phyloP scores from a whole-genome alignment of 1,140 invertebrate genomes.

The Latrodectus geometricus region DNA sequence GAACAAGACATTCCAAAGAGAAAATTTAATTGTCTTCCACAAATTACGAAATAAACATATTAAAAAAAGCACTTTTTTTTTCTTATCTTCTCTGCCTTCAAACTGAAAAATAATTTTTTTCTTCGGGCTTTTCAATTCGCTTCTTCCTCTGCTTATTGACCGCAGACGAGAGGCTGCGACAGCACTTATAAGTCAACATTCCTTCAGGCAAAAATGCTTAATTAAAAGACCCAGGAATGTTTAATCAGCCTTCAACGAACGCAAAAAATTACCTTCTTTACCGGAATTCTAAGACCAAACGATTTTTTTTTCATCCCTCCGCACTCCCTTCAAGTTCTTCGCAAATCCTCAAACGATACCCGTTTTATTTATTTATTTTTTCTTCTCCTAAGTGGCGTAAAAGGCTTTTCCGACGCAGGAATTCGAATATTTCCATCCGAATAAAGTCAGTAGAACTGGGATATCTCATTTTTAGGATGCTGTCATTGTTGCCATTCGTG shows the following conservation, averaged over 20 bases:
- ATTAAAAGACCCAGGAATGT: constrained; percentile 61
- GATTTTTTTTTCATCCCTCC: constrained; percentile 35
- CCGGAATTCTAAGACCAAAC: constrained; percentile 35
- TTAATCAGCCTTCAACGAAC: constrained; percentile 43
- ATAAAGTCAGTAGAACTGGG: constrained; percentile 34
- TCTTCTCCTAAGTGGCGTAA: neutral
- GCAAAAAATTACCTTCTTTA: constrained; percentile 28
- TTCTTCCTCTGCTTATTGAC: constrained; percentile 38
- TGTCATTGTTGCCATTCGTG: neutral
- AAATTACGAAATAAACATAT: constrained; percentile 59
- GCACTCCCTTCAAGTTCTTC: neutral
- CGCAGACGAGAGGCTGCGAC: constrained; percentile 29
- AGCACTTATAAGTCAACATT: constrained; percentile 59
- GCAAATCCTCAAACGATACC: constrained; percentile 13
- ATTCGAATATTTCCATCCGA: constrained; percentile 55
- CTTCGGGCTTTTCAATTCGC: neutral
- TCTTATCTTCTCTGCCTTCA: neutral
- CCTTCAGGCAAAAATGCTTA: constrained; percentile 57
- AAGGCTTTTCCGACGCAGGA: constrained; percentile 1
- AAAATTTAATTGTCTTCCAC: constrained; percentile 58
- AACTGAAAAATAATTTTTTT: neutral
- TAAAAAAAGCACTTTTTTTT: constrained; percentile 30
- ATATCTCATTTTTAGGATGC: constrained; percentile 36
- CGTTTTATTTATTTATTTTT: constrained; percentile 9
- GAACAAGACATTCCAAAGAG: neutral